These are phyloP conservation scores for Sycon ciliatum DNA, from an alignment of 37 sponge, comb jelly and placozoan genomes.

Conservation along the genomic window DNA sequence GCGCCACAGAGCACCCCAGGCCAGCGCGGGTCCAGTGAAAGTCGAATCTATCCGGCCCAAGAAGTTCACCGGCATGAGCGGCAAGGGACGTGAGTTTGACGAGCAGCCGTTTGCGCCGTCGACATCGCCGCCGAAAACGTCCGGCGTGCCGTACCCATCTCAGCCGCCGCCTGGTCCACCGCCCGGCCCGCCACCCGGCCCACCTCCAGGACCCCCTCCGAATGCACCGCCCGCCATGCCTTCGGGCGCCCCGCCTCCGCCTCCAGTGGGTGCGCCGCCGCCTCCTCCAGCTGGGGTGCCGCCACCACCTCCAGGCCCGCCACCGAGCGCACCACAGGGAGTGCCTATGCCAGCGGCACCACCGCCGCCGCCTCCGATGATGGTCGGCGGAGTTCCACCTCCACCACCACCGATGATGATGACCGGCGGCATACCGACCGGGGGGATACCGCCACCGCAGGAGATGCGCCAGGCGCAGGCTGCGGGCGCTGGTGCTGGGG, in stretches of 20 bases:
- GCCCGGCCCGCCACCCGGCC: background rate
- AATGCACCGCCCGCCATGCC: background rate
- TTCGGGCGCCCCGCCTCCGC: background rate
- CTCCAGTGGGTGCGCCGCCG: background rate
- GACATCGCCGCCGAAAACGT: too few relatives aligned
- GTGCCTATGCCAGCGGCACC: background rate
- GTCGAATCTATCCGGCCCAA: too few relatives aligned
- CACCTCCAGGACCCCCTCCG: background rate
- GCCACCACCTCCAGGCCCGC: background rate
- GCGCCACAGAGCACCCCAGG: too few relatives aligned
- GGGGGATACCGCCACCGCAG: too few relatives aligned
- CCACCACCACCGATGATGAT: slow-evolving; percentile 14
- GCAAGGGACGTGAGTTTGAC: too few relatives aligned
- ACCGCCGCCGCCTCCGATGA: background rate
- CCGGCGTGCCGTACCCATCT: too few relatives aligned
- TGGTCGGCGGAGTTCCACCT: background rate
- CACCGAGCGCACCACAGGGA: background rate
- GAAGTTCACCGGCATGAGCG: too few relatives aligned
- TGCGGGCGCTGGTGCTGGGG: background rate
- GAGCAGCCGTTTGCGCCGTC: too few relatives aligned
- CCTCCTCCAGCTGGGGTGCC: slow-evolving; percentile 15
- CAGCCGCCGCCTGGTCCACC: too few relatives aligned
- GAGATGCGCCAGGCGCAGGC: too few relatives aligned
- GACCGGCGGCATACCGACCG: too few relatives aligned
- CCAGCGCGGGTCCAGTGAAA: too few relatives aligned